These are phyloP conservation scores for Bombus difficillimus DNA, from an alignment of 1,140 invertebrate genomes.

Conservation along the genomic window DNA sequence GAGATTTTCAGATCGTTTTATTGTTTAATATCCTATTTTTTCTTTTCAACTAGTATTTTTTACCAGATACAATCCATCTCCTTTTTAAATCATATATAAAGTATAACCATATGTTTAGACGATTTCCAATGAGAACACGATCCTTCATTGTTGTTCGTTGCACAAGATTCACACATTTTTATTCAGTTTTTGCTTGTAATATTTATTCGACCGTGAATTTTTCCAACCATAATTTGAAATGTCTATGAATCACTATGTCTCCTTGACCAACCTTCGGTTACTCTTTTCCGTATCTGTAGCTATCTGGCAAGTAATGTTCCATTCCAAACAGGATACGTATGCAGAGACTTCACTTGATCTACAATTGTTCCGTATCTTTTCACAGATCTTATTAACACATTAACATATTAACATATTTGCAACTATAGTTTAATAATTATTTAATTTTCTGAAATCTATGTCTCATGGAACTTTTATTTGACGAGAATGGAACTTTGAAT, in stretches of 20 bases:
- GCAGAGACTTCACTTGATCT: conserved; percentile 22
- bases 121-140: neutral
- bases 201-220: conserved; percentile 14
- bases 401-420: neutral
- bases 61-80: neutral
- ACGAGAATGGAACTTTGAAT: neutral
- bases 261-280: conserved; percentile 7
- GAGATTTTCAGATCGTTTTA: neutral
- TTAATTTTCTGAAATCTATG: neutral
- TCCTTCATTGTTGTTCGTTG: neutral
- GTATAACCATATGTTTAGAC: neutral
- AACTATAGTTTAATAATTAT: neutral
- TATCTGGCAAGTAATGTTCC: neutral
- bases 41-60: neutral
- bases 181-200: neutral
- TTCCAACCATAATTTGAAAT: conserved; percentile 1
- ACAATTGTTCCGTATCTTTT: conserved; percentile 4
- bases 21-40: neutral
- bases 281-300: neutral
- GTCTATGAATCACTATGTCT: neutral
- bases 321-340: neutral
- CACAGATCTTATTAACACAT: neutral
- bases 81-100: neutral
- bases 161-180: neutral
- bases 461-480: neutral